Conservation (phyloP, 2,797 vertebrate genomes). For the Carcharodon carcharias region DNA sequence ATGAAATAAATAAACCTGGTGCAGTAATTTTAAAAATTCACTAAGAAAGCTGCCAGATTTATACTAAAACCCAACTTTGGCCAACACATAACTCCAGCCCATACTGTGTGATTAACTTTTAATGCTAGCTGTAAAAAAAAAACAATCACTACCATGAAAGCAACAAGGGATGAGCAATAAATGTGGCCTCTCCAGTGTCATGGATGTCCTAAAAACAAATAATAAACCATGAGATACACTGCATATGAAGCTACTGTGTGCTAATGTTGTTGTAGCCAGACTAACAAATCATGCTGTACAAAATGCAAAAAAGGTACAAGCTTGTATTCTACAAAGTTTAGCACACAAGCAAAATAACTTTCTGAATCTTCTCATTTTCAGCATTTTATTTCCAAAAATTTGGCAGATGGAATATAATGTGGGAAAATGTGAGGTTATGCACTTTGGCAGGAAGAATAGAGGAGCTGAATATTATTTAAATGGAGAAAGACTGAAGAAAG, state of each 20-base stretch:
- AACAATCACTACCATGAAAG: neutral
- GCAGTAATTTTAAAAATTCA: too few species aligned
- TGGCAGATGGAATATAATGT: too few species aligned
- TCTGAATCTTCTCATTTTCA: neutral
- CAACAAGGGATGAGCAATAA: neutral
- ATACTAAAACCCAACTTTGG: neutral
- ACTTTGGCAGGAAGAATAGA: too few species aligned
- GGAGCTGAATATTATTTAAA: too few species aligned
- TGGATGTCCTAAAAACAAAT: neutral
- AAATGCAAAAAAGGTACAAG: neutral
- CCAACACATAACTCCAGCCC: too few species aligned
- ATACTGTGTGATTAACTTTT: neutral
- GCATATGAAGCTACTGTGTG: neutral
- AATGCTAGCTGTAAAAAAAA: neutral
- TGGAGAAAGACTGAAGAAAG: too few species aligned
- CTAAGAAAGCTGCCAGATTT: neutral
- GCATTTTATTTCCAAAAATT: neutral
- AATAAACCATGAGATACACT: neutral
- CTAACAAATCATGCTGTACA: neutral
- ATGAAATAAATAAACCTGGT: too few species aligned
- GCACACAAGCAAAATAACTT: neutral
- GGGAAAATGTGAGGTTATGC: too few species aligned
- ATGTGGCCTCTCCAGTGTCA: neutral
- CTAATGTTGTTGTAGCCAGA: neutral
- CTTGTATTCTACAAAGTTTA: neutral